Conservation (phyloP, 2,888 invertebrate genomes). For the Erpobdella octoculata region DNA sequence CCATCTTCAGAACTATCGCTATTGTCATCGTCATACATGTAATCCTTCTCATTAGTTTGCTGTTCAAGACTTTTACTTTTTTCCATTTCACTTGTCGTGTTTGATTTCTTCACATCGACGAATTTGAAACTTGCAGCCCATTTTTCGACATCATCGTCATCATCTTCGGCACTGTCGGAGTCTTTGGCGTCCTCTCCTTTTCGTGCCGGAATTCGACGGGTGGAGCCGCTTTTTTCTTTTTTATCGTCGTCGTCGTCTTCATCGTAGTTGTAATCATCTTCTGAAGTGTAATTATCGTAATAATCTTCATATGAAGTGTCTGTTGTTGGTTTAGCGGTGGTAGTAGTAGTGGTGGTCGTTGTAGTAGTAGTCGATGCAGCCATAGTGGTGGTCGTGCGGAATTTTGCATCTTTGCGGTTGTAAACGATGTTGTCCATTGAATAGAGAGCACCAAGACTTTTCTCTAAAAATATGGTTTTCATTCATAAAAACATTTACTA, state of each 20-base stretch:
- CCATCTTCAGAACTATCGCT: background rate
- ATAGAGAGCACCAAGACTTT: constrained; percentile 16
- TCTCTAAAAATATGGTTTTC: background rate
- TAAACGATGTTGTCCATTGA: constrained; percentile 14
- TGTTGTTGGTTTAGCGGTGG: constrained; percentile 9
- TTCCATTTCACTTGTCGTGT: background rate
- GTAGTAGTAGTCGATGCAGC: constrained; percentile 12
- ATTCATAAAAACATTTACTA: too few species aligned
- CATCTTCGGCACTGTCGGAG: too few species aligned
- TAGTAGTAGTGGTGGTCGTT: constrained; percentile 21
- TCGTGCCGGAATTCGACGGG: too few species aligned
- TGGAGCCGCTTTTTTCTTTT: too few species aligned
- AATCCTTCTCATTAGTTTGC: background rate
- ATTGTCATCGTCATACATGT: background rate
- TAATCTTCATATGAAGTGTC: background rate
- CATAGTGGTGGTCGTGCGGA: constrained; percentile 1
- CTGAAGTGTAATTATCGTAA: background rate
- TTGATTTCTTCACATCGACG: background rate
- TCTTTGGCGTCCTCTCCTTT: too few species aligned
- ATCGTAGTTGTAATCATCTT: background rate
- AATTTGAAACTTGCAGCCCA: too few species aligned
- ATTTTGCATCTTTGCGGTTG: background rate
- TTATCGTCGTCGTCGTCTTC: background rate
- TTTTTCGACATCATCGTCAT: too few species aligned
- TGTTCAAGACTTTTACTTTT: background rate